Percentiles rank a stretch among this genome's conserved stretches.
Evolutionary conservation across 2,888 invertebrate genomes (phyloP).

Genomic region (Periphyllus acericola): DNA sequence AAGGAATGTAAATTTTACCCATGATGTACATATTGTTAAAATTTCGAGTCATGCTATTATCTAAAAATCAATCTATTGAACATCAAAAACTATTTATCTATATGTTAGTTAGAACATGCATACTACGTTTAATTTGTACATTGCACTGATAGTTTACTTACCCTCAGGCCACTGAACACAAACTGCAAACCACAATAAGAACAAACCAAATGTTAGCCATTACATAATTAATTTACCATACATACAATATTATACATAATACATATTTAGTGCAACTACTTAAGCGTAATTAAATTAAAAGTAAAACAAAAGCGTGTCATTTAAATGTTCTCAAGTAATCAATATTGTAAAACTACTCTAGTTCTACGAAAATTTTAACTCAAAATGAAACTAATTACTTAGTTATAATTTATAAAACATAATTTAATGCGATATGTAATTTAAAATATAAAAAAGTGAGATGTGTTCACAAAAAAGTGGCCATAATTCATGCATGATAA

Average conservation of each 20-base stretch:
- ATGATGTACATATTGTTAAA: neutral
- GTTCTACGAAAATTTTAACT: neutral
- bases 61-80: neutral
- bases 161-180: conserved; percentile 85
- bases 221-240: conserved; percentile 61
- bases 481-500: neutral
- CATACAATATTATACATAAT: conserved; percentile 47
- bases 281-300: conserved; percentile 63
- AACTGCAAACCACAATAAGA: conserved; percentile 73
- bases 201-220: conserved; percentile 61
- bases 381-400: neutral
- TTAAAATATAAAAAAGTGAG: conserved; percentile 16
- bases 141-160: conserved; percentile 61
- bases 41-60: conserved; percentile 13
- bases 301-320: conserved; percentile 62
- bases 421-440: neutral
- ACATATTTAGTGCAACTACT: conserved; percentile 62
- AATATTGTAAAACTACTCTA: neutral
- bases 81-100: neutral
- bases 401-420: neutral
- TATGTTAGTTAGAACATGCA: conserved; percentile 42
- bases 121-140: conserved; percentile 37
- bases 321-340: conserved; percentile 51
- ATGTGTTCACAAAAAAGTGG: conserved; percentile 13
- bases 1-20: neutral